Conservation (phyloP, 1,140 invertebrate genomes). For the Drosophila subpulchrella region DNA sequence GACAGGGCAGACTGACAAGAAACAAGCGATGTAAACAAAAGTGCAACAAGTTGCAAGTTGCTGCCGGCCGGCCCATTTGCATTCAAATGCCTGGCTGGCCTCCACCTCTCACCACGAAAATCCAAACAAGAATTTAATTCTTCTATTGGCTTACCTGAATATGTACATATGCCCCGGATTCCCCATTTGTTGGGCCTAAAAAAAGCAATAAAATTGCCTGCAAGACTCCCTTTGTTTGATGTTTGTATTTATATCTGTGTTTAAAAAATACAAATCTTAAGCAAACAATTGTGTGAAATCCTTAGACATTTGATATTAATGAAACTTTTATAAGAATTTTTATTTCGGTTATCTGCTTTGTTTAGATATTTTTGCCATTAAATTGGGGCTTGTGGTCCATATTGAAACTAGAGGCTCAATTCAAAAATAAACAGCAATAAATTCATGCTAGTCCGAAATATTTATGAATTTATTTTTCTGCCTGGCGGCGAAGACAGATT, state of each 20-base stretch:
- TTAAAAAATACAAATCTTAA: conserved; percentile 4
- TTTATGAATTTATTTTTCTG: conserved; percentile 42
- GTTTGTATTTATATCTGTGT: conserved; percentile 3
- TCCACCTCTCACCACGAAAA: conserved; percentile 13
- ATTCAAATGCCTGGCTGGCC: conserved; percentile 32
- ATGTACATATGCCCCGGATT: conserved; percentile 7
- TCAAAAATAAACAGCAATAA: conserved; percentile 42
- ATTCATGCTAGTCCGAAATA: conserved; percentile 33
- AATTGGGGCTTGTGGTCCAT: conserved; percentile 32
- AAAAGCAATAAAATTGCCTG: conserved; percentile 37
- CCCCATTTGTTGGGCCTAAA: conserved; percentile 36
- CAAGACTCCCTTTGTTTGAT: not conserved
- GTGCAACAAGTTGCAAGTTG: conserved; percentile 54
- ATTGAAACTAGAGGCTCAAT: conserved; percentile 25
- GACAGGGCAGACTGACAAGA: conserved; percentile 8
- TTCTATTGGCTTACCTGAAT: conserved; percentile 22
- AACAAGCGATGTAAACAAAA: conserved; percentile 49
- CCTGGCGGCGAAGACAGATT: conserved; percentile 27
- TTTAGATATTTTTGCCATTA: conserved; percentile 18
- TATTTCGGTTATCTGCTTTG: not conserved
- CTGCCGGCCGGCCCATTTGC: conserved; percentile 27
- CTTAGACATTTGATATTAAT: conserved; percentile 5
- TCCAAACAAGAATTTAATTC: conserved; percentile 42
- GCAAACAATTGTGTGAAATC: conserved; percentile 12
- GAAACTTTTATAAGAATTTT: not conserved